Conservation (phyloP, 2,113 vertebrate genomes). For the Petrocephalus microphthalmus region DNA sequence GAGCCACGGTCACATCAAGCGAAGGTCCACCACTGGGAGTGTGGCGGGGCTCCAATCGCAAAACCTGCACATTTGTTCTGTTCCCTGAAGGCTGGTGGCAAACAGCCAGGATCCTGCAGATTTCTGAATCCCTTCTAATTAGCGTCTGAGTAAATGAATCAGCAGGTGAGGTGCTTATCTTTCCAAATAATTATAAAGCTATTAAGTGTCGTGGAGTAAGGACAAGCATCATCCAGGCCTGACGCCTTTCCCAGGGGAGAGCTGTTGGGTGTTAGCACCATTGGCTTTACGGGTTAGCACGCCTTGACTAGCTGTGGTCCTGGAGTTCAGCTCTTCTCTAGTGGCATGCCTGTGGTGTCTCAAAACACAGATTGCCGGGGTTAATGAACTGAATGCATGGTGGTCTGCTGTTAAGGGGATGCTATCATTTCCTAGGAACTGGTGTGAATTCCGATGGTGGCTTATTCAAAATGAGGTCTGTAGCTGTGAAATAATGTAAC, state of each 20-base stretch:
- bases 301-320: neutral
- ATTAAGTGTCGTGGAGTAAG: neutral
- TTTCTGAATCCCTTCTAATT: slow-evolving; percentile 3
- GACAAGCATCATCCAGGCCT: neutral
- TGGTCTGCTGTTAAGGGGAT: neutral
- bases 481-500: neutral
- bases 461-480: neutral
- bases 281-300: neutral
- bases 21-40: neutral
- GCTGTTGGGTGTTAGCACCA: neutral
- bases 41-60: neutral
- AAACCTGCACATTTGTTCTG: neutral
- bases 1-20: neutral
- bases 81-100: neutral
- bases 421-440: neutral
- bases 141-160: neutral
- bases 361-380: neutral
- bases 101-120: neutral
- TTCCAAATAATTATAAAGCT: slow-evolving; percentile 2
- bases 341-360: neutral
- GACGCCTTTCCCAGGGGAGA: neutral
- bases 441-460: neutral
- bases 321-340: neutral
- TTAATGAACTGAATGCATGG: neutral
- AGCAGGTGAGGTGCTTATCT: neutral